A percentile compares a stretch with the other conserved stretches of the same genome.
These are phyloP conservation scores for Sycon ciliatum DNA, from an alignment of 37 sponge, comb jelly and placozoan species.

Conservation along the genomic window DNA sequence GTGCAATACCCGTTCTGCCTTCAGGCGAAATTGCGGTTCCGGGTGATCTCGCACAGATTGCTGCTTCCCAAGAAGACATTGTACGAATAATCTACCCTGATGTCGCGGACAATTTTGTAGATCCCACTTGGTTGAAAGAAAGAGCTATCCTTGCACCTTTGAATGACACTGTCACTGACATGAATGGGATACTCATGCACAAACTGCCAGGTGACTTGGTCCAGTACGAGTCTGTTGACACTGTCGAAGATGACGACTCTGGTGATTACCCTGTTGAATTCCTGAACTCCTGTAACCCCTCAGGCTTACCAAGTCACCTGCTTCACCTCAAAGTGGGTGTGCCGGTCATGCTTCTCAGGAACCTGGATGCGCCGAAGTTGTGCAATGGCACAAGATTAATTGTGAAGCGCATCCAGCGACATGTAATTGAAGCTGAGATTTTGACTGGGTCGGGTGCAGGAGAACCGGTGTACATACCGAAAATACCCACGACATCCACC, in stretches of 20 bases:
- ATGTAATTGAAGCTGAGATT: slow-evolving; percentile 26
- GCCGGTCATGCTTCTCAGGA: slow-evolving; percentile 18
- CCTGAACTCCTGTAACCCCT: slow-evolving; percentile 24
- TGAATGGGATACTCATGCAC: slow-evolving; percentile 11
- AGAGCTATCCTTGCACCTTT: slow-evolving; percentile 22
- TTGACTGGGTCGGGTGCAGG: slow-evolving; percentile 1
- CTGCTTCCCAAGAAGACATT: no score
- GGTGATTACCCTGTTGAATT: slow-evolving; percentile 25
- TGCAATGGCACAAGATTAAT: slow-evolving; percentile 29
- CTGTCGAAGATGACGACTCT: slow-evolving; percentile 2
- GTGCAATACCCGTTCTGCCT: no score
- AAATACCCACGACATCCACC: slow-evolving; percentile 14
- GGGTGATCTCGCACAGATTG: no score
- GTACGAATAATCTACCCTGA: slow-evolving; percentile 1
- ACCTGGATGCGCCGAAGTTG: slow-evolving; percentile 21
- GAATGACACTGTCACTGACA: slow-evolving; percentile 13
- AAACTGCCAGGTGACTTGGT: neutral
- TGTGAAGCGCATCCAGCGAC: slow-evolving; percentile 14
- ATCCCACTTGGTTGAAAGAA: slow-evolving; percentile 14
- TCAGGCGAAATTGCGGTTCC: no score
- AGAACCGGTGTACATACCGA: slow-evolving; percentile 17
- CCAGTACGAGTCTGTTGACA: slow-evolving; percentile 22
- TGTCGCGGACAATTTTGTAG: neutral
- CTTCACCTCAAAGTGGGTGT: slow-evolving; percentile 11
- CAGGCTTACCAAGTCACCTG: slow-evolving; percentile 12